These are phyloP conservation scores for Scortum barcoo DNA, from an alignment of 2,113 vertebrate species.

Conservation along the genomic window DNA sequence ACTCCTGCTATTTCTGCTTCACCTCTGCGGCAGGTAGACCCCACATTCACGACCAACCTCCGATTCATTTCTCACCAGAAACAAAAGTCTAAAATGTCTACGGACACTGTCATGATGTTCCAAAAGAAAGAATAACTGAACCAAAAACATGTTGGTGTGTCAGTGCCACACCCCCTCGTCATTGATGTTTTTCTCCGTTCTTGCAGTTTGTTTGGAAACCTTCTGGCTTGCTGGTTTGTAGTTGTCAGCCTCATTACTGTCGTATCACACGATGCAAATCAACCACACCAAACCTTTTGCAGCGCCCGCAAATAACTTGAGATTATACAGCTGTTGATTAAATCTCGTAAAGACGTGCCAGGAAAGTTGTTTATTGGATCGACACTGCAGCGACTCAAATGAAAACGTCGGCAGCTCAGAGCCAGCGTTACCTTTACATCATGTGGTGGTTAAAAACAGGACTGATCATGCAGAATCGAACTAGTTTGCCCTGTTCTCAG, in stretches of 20 bases:
- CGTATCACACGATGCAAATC: neutral
- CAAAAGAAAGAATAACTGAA: neutral
- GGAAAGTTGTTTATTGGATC: neutral
- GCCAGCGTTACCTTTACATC: slow-evolving; percentile 1
- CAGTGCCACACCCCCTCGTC: slow-evolving; percentile 4
- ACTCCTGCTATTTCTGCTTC: slow-evolving; percentile 84
- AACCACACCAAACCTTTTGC: neutral
- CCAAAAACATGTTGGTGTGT: neutral
- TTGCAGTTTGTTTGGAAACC: neutral
- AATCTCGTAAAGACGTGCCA: neutral
- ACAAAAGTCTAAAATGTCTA: neutral
- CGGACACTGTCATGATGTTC: neutral
- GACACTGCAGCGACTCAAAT: neutral
- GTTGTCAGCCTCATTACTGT: neutral
- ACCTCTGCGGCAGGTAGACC: slow-evolving; percentile 81
- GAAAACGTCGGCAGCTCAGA: neutral
- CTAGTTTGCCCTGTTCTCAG: slow-evolving; percentile 56
- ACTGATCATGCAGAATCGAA: slow-evolving; percentile 21
- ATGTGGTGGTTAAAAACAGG: slow-evolving; percentile 23
- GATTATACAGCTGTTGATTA: neutral
- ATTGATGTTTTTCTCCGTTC: neutral
- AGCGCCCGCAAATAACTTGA: neutral
- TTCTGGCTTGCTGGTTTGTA: neutral
- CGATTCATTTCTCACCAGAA: neutral
- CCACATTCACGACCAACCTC: accelerated